Percentiles rank a stretch among this genome's conserved stretches.
Evolutionary conservation across 2,888 invertebrate species (phyloP).

Genomic region (Muscina levida): DNA sequence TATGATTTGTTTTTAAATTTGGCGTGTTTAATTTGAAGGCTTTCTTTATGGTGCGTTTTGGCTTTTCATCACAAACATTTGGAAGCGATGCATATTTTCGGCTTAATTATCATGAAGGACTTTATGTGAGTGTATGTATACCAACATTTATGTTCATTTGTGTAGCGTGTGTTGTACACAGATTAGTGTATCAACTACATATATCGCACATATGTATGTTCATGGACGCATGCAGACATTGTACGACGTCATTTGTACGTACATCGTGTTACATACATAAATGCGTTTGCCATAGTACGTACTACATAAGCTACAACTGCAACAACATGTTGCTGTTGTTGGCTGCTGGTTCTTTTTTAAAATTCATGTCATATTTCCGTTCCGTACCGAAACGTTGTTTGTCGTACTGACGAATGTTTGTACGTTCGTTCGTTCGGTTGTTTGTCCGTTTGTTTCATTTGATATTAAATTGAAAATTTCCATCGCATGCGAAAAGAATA

Average conservation of each 20-base stretch:
- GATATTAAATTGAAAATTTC: slow-evolving; percentile 63
- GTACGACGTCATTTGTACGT: too few relatives aligned
- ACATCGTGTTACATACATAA: not conserved
- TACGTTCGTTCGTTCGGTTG: not conserved
- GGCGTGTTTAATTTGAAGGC: slow-evolving; percentile 54
- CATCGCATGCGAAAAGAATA: slow-evolving; percentile 64
- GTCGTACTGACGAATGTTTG: slow-evolving; percentile 26
- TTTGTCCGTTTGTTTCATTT: not conserved
- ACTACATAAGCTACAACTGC: not conserved
- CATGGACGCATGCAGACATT: not conserved
- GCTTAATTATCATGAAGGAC: slow-evolving; percentile 61
- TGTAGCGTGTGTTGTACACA: not conserved
- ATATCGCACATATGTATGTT: not conserved
- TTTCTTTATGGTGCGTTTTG: slow-evolving; percentile 23
- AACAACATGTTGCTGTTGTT: too few relatives aligned
- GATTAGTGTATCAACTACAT: slow-evolving; percentile 10
- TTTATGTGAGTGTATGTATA: slow-evolving; percentile 37
- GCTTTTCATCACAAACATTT: not conserved
- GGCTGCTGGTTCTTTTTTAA: slow-evolving; percentile 7
- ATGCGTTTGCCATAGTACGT: slow-evolving; percentile 9
- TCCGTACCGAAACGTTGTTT: slow-evolving; percentile 26
- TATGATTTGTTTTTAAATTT: slow-evolving; percentile 44
- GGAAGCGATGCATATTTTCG: slow-evolving; percentile 6
- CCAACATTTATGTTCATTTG: slow-evolving; percentile 3
- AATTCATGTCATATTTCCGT: slow-evolving; percentile 65